Evolutionary conservation across 1,140 invertebrate genomes (phyloP), one percentile per base, ranked within the genome.

Genomic region (Drosophila dunni): DNA sequence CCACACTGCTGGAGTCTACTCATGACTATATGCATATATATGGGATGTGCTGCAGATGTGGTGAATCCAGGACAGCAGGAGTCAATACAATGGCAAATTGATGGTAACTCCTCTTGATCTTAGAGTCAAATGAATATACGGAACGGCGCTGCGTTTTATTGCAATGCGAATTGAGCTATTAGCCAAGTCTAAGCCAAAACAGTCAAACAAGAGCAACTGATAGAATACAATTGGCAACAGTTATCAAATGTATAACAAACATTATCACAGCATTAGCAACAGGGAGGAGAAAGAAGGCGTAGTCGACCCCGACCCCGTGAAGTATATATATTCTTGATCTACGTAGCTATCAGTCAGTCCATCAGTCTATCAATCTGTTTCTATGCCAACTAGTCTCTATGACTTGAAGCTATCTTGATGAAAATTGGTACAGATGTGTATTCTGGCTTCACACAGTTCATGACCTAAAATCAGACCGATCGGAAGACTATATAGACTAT

Each of bases 151-250:
- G 60, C 45, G n/a, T 78, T 82, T 82, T 83, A 84, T 70, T 65
- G 62, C 78, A 54, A 50, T 85, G 81, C 73, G 78, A 84, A 85
- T 85, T 85, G 79, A 85, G 81, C 81, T 86, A 85, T 85, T 86
- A 85, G 78, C 71, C 65, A 62, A 61, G 40, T 74, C 36, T 24
- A 44, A 53, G 58, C 50, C 54, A 45, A 65, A 51, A 58, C 42
- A 13, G 6, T 6, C 17, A 20, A 62, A 10, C 29, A 13, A 13
- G 33, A 29, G n/a, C 51, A 57, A 34, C 34, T 15, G 24, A 34
- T 48, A 40, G 38, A 13, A 24, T 20, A 29, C 61, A 51, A 56
- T 65, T 51, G 6, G 6, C 17, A 20, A 29, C 33, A 29, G 24
- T 29, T 29, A 29, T 29, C 33, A 64, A 40, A 20, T 20, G 3